A percentile compares a stretch with the other conserved stretches of the same genome.
These are phyloP conservation scores for Synergus umbraculus DNA, from an alignment of 2,888 invertebrate genomes.

Conservation along the genomic window DNA sequence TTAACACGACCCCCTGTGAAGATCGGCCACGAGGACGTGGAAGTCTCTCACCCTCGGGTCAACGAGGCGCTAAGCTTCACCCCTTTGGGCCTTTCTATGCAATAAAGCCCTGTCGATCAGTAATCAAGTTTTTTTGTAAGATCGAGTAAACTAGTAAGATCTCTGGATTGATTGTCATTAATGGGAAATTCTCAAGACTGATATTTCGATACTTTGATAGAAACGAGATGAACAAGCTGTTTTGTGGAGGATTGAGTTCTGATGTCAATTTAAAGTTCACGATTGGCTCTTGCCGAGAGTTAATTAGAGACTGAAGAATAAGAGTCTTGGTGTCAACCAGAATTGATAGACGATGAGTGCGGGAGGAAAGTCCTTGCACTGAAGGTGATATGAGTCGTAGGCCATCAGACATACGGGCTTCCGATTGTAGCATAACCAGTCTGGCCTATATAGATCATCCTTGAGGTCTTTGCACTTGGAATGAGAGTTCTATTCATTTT, in stretches of 20 bases:
- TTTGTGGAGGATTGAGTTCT: not conserved
- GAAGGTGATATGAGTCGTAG: slow-evolving; percentile 69
- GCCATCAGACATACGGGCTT: slow-evolving; percentile 70
- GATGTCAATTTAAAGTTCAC: not conserved
- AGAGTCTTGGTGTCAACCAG: slow-evolving; percentile 1
- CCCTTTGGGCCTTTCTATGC: slow-evolving; percentile 49
- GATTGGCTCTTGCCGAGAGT: not conserved
- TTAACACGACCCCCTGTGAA: slow-evolving; percentile 70
- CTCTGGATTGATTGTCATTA: not conserved
- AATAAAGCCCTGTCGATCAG: not conserved
- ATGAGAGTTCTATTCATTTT: not conserved
- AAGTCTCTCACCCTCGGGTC: slow-evolving; percentile 39
- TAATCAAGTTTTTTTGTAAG: slow-evolving; percentile 1
- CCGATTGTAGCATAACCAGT: slow-evolving; percentile 64
- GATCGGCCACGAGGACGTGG: slow-evolving; percentile 53
- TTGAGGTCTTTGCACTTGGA: slow-evolving; percentile 54
- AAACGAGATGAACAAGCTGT: not conserved
- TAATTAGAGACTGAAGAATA: slow-evolving; percentile 33
- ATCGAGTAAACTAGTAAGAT: not conserved
- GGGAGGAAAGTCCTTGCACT: slow-evolving; percentile 68
- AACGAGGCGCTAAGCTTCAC: slow-evolving; percentile 44
- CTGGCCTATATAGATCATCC: slow-evolving; percentile 70
- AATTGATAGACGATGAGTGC: slow-evolving; percentile 25
- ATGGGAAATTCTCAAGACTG: not conserved
- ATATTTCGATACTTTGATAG: not conserved